phyloP scores from a whole-genome alignment of 2,888 invertebrate genomes.

The Brachypalpus laphriformis region DNA sequence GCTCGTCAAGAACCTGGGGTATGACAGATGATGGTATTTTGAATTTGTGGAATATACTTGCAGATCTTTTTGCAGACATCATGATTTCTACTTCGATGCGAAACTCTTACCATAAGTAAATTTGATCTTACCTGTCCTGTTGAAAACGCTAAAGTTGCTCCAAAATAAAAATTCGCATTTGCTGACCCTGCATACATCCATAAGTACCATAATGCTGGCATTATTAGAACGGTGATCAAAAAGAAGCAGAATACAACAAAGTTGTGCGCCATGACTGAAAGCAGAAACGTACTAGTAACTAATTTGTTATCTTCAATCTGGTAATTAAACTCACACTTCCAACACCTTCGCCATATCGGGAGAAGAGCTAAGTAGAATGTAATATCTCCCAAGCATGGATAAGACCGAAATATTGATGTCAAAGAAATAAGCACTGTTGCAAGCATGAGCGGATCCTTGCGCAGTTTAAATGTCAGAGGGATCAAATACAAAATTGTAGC shows the following conservation, averaged over 20 bases:
- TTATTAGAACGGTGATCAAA: slow-evolving; percentile 93
- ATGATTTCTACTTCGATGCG: neutral
- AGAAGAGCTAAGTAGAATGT: slow-evolving; percentile 95
- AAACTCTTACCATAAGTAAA: no score
- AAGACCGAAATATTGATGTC: slow-evolving; percentile 96
- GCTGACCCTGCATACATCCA: slow-evolving; percentile 99
- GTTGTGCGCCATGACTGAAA: slow-evolving; percentile 95
- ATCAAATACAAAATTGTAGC: slow-evolving; percentile 94
- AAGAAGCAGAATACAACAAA: slow-evolving; percentile 96
- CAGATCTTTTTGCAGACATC: no score
- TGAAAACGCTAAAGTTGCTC: slow-evolving; percentile 96
- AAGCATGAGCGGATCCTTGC: slow-evolving; percentile 91
- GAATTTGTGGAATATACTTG: no score
- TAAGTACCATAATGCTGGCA: slow-evolving; percentile 97
- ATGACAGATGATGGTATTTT: no score
- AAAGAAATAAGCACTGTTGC: slow-evolving; percentile 91
- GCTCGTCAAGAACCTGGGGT: no score
- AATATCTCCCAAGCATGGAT: slow-evolving; percentile 97
- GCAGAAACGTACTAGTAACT: slow-evolving; percentile 54
- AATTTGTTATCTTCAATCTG: neutral
- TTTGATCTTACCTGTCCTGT: slow-evolving; percentile 88
- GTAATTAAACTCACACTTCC: slow-evolving; percentile 87
- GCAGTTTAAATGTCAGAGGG: slow-evolving; percentile 91
- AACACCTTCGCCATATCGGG: slow-evolving; percentile 95
- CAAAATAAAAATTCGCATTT: slow-evolving; percentile 99